A percentile compares a stretch with the other conserved stretches of the same genome.
These are phyloP conservation scores for Alosa sapidissima DNA, from an alignment of 2,797 vertebrate genomes.

Conservation along the genomic window DNA sequence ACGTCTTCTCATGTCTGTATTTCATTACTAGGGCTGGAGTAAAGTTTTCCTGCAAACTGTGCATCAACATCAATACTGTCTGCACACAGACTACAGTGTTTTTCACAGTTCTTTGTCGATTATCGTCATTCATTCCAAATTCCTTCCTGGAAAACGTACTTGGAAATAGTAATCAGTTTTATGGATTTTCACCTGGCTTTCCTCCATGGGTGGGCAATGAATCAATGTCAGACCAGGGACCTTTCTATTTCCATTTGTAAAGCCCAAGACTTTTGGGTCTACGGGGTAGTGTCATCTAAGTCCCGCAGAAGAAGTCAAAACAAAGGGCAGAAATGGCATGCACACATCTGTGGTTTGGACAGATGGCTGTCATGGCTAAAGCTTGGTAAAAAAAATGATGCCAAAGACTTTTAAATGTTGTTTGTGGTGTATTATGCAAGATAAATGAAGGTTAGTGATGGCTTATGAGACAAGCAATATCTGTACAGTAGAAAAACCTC, in stretches of 20 bases:
- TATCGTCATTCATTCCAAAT: not conserved
- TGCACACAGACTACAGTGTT: not conserved
- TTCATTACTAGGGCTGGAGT: not conserved
- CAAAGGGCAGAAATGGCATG: not conserved
- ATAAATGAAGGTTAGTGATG: too few relatives aligned
- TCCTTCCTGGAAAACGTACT: not conserved
- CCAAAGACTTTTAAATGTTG: too few relatives aligned
- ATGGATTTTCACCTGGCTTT: constrained; percentile 3
- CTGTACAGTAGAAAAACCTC: too few relatives aligned
- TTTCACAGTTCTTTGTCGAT: not conserved
- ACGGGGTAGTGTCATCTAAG: not conserved
- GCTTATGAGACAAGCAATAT: too few relatives aligned
- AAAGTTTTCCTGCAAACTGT: not conserved
- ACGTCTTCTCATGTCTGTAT: not conserved
- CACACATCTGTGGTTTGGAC: not conserved
- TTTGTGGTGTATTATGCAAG: too few relatives aligned
- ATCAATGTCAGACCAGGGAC: not conserved
- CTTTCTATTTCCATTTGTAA: not conserved
- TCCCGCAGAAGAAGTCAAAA: not conserved
- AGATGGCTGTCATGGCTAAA: too few relatives aligned
- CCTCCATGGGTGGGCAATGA: not conserved
- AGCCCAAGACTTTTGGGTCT: not conserved
- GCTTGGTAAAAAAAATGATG: too few relatives aligned
- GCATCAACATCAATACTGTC: not conserved
- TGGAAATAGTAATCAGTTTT: not conserved